These are phyloP conservation scores for Eubucco bourcierii DNA, from an alignment of 2,113 vertebrate genomes.

Conservation along the genomic window DNA sequence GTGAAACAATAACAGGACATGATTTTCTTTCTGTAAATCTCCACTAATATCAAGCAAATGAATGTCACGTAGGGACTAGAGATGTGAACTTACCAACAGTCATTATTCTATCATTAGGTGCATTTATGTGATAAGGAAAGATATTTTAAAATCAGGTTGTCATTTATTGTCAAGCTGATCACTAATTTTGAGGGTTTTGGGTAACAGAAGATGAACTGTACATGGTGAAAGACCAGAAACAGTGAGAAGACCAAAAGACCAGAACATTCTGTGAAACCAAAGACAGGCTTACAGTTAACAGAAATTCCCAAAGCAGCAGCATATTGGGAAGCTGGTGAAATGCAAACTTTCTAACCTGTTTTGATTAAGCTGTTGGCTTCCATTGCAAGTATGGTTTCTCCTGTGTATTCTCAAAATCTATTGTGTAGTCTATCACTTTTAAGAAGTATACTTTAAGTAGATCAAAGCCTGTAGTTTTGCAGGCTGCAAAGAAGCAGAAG, in stretches of 20 bases:
- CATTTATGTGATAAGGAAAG: not conserved
- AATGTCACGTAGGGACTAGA: not conserved
- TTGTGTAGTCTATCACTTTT: not conserved
- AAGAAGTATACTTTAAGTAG: not conserved
- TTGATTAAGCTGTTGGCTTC: not conserved
- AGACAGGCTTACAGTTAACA: not conserved
- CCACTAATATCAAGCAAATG: not conserved
- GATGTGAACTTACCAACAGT: not conserved
- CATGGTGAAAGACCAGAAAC: not conserved
- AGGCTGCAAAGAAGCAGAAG: not conserved
- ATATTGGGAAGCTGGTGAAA: not conserved
- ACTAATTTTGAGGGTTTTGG: not conserved
- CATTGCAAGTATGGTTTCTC: not conserved
- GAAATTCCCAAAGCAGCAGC: not conserved
- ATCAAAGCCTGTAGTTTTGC: not conserved
- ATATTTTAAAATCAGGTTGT: not conserved
- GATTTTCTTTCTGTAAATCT: constrained; percentile 31
- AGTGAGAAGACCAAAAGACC: not conserved
- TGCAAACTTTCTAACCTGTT: not conserved
- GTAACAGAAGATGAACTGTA: not conserved
- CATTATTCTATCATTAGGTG: not conserved
- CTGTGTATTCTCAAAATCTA: not conserved
- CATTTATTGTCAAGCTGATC: not conserved
- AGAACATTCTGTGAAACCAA: not conserved
- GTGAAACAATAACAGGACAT: not conserved